Evolutionary conservation across 2,113 vertebrate species (phyloP), one percentile per base, ranked within the genome.

Genomic region (Enhydra lutris): DNA sequence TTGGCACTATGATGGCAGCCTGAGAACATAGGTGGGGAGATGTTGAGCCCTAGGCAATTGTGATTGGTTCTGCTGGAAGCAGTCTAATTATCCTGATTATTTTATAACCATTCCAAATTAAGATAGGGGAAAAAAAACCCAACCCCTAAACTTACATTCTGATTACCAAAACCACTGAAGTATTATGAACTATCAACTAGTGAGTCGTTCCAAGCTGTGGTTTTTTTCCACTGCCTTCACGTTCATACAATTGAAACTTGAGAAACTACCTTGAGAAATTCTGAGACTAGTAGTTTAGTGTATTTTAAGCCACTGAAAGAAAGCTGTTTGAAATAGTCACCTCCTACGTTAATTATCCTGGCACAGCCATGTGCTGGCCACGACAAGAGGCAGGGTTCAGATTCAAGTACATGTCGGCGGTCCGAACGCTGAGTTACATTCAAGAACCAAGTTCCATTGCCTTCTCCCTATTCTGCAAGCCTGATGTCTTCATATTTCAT

Each of bases 401-500:
- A 14, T 29, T 45, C 24, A 45, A 20, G 39, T 21, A 3, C 20
- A 3, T 3, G 17, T 1, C 17, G 20, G 20, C 23, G 23, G 11
- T 39, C n/a, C 2, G 18, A 59, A 71, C 10, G n/a, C 21, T 47
- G 36, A 12, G 10, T 29, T 63, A 34, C 34, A 9, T 23, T 36
- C 3, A 0, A 80, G 61, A 61, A 29, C 17, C 57, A 47, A 13
- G 3, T 20, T 59, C 10, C 0, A 0, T 47, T 15, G 1, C 36
- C 23, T 74, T 31, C 4, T 74, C 6, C 23, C 9, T 88, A 4
- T 23, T 80, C 34, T 82, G 26, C 13, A 18, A 9, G 5, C 59
- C n/a, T 14, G 4, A 42, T 73, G 21, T 13, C 26, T 80, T 83
- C 21, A 50, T 78, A 10, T 59, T 52, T 92, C 24, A 73, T 57